Percentiles rank a stretch among this genome's conserved stretches.
Conservation (phyloP, 2,888 invertebrate genomes). For the Allophyes oxyacanthae region DNA sequence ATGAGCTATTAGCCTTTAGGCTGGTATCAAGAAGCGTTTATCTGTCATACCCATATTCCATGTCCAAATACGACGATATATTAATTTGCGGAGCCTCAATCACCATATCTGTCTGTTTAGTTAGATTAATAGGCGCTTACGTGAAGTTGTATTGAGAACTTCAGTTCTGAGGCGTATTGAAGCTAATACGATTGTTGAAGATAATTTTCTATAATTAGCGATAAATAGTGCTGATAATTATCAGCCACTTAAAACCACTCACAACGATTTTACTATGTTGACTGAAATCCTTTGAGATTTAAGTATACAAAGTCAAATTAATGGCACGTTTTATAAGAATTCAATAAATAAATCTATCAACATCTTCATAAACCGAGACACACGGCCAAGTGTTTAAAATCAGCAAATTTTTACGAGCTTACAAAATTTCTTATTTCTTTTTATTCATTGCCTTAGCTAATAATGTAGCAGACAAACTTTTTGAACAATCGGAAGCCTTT, state of each 20-base stretch:
- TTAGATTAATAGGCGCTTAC: slow-evolving; percentile 25
- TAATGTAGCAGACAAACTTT: slow-evolving; percentile 31
- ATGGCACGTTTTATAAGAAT: too few relatives aligned
- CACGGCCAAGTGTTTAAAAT: too few relatives aligned
- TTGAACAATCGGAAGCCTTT: slow-evolving; percentile 61
- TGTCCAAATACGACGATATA: slow-evolving; percentile 46
- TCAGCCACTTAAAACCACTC: too few relatives aligned
- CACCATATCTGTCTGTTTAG: slow-evolving; percentile 36
- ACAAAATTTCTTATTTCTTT: too few relatives aligned
- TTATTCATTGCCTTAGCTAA: slow-evolving; percentile 23
- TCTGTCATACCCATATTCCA: slow-evolving; percentile 50
- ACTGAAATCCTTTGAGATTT: too few relatives aligned
- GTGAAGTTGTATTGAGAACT: slow-evolving; percentile 11
- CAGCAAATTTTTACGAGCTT: too few relatives aligned
- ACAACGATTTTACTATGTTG: too few relatives aligned
- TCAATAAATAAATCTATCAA: too few relatives aligned
- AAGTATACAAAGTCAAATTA: too few relatives aligned
- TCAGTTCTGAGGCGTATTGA: slow-evolving; percentile 1
- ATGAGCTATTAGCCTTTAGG: slow-evolving; percentile 31
- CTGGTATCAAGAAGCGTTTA: slow-evolving; percentile 39
- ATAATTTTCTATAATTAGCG: neutral
- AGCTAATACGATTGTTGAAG: neutral
- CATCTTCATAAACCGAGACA: too few relatives aligned
- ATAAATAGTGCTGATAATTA: too few relatives aligned
- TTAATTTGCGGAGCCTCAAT: slow-evolving; percentile 43